Evolutionary conservation across 2,113 vertebrate genomes (phyloP).

Genomic region (Dicrurus megarhynchus): DNA sequence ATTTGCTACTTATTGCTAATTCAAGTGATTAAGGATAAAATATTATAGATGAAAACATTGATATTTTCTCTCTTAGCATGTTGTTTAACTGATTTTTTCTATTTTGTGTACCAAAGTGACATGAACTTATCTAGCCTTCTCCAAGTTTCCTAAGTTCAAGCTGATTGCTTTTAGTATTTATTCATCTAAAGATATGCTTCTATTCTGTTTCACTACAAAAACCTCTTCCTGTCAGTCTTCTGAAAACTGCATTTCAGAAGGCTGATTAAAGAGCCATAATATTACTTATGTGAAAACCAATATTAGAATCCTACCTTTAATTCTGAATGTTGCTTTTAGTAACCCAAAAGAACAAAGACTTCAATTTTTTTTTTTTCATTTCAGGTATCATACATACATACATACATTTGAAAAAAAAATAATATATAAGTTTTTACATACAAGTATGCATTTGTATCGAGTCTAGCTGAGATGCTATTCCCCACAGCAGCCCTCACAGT

Average conservation of each 20-base stretch:
- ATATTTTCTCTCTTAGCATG: not conserved
- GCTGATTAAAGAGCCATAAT: not conserved
- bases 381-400: not conserved
- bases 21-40: not conserved
- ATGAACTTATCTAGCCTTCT: not conserved
- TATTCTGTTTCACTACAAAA: not conserved
- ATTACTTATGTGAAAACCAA: not conserved
- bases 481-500: not conserved
- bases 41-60: not conserved
- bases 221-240: not conserved
- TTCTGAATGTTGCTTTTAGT: not conserved
- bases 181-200: not conserved
- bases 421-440: not conserved
- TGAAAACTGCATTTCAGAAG: not conserved
- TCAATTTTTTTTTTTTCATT: not conserved
- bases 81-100: not conserved
- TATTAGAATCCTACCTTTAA: not conserved
- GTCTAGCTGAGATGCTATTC: not conserved
- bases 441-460: rapidly evolving
- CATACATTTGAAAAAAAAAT: rapidly evolving
- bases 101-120: not conserved
- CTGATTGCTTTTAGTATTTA: not conserved
- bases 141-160: not conserved
- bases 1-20: not conserved
- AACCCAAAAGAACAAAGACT: not conserved